Percentiles rank a stretch among this genome's conserved stretches.
Conservation (phyloP, 2,113 vertebrate species). For the Pyrgilauda ruficollis region DNA sequence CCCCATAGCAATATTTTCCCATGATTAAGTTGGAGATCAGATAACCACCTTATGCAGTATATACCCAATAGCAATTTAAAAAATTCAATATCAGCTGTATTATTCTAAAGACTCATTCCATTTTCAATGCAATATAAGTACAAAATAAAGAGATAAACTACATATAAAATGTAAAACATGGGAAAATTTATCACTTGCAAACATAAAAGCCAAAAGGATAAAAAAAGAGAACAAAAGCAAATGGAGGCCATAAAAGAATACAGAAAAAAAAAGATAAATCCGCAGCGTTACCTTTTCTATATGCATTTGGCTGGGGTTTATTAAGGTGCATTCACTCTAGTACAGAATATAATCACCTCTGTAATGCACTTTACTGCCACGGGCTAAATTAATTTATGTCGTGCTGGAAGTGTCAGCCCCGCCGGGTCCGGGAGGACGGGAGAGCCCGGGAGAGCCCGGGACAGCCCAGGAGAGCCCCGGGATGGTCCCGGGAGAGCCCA, state of each 20-base stretch:
- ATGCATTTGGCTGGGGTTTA: conserved; percentile 29
- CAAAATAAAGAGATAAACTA: conserved; percentile 74
- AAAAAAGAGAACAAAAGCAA: conserved; percentile 63
- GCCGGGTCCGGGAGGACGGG: neutral
- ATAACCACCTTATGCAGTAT: conserved; percentile 65
- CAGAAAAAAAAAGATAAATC: conserved; percentile 41
- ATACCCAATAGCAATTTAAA: conserved; percentile 69
- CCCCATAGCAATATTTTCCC: conserved; percentile 65
- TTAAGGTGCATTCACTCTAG: neutral
- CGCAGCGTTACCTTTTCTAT: conserved; percentile 4
- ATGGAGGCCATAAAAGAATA: conserved; percentile 29
- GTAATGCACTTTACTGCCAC: neutral
- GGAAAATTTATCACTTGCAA: conserved; percentile 68
- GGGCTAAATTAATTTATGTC: neutral
- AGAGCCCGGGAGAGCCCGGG: neutral
- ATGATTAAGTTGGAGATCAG: conserved; percentile 71
- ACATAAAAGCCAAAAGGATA: conserved; percentile 59
- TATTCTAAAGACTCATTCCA: conserved; percentile 67
- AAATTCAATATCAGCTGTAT: conserved; percentile 68
- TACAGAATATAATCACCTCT: conserved; percentile 5
- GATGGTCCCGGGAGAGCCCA: neutral
- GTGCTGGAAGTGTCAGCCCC: neutral
- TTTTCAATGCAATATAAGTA: conserved; percentile 68
- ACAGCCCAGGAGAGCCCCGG: too few species aligned
- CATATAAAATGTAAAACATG: conserved; percentile 73